Conservation (phyloP, 2,888 invertebrate species). For the Carabus problematicus region DNA sequence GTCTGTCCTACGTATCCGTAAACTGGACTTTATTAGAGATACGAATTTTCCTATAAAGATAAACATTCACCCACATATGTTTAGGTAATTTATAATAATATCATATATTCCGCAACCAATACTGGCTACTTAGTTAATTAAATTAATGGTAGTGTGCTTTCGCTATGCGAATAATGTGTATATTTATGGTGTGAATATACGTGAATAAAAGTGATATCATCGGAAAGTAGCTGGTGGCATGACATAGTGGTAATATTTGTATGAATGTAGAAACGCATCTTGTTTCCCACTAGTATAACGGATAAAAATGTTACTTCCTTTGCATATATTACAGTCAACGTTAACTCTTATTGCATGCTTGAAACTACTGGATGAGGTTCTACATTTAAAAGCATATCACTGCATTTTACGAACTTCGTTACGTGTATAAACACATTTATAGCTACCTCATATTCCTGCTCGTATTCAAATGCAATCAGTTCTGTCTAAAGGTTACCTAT, state of each 20-base stretch:
- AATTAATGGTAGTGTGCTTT: no score
- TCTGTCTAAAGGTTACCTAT: background rate
- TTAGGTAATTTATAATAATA: no score
- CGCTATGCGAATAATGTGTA: background rate
- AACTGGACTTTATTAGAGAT: no score
- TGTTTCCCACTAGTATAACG: slow-evolving; percentile 23
- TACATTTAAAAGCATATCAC: slow-evolving; percentile 1
- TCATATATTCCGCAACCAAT: no score
- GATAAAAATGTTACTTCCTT: slow-evolving; percentile 26
- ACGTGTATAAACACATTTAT: no score
- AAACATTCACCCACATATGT: no score
- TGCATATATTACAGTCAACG: slow-evolving; percentile 24
- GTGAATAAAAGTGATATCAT: slow-evolving; percentile 34
- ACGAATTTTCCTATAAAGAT: no score
- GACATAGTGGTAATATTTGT: slow-evolving; percentile 22
- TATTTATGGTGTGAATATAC: slow-evolving; percentile 31
- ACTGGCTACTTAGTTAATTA: no score
- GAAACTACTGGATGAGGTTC: slow-evolving; percentile 2
- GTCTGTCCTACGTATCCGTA: no score
- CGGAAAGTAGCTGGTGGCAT: background rate
- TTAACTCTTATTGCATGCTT: slow-evolving; percentile 8
- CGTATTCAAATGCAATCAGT: background rate
- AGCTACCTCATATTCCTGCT: no score
- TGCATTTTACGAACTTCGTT: no score
- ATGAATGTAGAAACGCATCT: slow-evolving; percentile 29